phyloP scores from a whole-genome alignment of 2,797 vertebrate species.

The Strix occidentalis region DNA sequence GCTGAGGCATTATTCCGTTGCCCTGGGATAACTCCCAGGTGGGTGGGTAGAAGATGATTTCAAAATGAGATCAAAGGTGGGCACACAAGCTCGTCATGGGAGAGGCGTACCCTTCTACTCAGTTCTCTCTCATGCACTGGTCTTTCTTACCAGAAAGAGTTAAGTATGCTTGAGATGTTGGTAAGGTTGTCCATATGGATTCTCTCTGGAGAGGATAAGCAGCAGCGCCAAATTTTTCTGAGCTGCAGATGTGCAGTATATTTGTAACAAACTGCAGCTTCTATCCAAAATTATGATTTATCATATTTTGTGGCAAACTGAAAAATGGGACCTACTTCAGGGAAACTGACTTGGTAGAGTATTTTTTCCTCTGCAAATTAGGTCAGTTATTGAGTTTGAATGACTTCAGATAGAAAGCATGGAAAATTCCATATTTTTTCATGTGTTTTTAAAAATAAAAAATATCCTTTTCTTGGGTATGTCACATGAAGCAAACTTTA shows the following conservation, averaged over 20 bases:
- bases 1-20: background rate
- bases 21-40: background rate
- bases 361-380: background rate
- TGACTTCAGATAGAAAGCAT: background rate
- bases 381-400: background rate
- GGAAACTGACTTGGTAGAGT: background rate
- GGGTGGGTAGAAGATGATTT: background rate
- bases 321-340: conserved; percentile 16
- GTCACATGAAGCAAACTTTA: background rate
- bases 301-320: conserved; percentile 9
- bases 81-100: background rate
- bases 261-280: conserved; percentile 40
- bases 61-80: background rate
- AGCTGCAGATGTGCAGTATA: conserved; percentile 46
- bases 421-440: background rate
- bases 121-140: background rate
- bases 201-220: background rate
- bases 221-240: background rate
- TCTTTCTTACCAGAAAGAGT: background rate
- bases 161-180: background rate
- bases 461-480: background rate
- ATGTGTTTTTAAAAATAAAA: background rate
- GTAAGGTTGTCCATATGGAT: conserved; percentile 5
- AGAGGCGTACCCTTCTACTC: background rate
- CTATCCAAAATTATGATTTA: conserved; percentile 41